Evolutionary conservation across 1,140 invertebrate genomes (phyloP), one percentile per base, ranked within the genome.

Genomic region (Scaptodrosophila lebanonensis): DNA sequence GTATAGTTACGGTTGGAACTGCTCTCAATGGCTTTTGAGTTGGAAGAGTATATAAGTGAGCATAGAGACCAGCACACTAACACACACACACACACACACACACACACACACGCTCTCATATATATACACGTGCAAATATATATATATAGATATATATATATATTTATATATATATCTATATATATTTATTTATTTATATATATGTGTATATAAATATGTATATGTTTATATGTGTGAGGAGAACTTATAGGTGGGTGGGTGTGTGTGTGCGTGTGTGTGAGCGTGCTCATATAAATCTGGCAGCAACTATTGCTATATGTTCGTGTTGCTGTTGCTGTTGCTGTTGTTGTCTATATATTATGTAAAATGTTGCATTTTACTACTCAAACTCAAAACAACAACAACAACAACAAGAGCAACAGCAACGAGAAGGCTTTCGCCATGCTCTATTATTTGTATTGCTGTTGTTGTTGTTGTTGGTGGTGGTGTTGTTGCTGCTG

Each of bases 321-420:
- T 3, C 32, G 32, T 33, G 8, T 15, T 38, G n/a, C n/a, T n/a
- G n/a, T n/a, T n/a, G n/a, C n/a, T n/a, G n/a, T 16, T 15, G 35
- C 35, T 16, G 22, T 38, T n/a, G n/a, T 60, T 53, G 56, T 22
- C 22, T 13, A 43, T 82, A 82, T 69, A 82, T 73, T 79, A 79
- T 79, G 75, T 79, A 79, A 79, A 79, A 82, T 82, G 73, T 79
- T 79, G 73, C 73, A 79, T 53, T 64, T 77, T 39, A 40, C 60
- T 67, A 38, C 35, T 13, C 22, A 25, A 33, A 13, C n/a, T n/a
- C n/a, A n/a, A n/a, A n/a, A n/a, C n/a, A n/a, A n/a, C n/a, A n/a
- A n/a, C n/a, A n/a, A n/a, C n/a, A n/a, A n/a, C n/a, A n/a, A n/a
- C n/a, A n/a, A n/a, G n/a, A n/a, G n/a, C n/a, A n/a, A n/a, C 32